Evolutionary conservation across 2,888 invertebrate genomes (phyloP).

Genomic region (Pandemis heparana): DNA sequence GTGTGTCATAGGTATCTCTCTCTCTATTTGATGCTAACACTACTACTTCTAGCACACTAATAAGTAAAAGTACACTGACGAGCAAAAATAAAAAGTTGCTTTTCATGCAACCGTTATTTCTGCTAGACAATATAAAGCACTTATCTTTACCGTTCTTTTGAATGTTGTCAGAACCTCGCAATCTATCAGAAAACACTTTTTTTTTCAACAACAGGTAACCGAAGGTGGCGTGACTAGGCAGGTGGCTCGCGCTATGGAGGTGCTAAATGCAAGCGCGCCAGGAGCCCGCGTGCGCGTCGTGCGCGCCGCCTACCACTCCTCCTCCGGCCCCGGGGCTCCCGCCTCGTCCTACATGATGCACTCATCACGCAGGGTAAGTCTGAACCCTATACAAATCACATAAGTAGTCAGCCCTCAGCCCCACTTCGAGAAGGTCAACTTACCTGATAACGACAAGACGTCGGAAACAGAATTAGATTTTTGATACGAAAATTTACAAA

Average conservation of each 20-base stretch:
- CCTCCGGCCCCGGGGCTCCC: conserved; percentile 74
- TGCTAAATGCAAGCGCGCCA: conserved; percentile 89
- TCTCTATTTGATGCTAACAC: no score
- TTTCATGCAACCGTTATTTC: no score
- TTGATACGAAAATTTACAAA: no score
- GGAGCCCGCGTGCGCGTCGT: conserved; percentile 90
- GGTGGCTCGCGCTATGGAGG: conserved; percentile 87
- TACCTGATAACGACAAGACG: not conserved
- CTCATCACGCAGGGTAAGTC: conserved; percentile 74
- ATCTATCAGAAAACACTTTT: not conserved
- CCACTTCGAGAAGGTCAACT: not conserved
- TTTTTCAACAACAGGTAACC: conserved; percentile 65
- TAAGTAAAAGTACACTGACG: no score
- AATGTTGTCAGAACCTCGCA: no score
- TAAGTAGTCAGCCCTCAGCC: not conserved
- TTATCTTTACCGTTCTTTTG: no score
- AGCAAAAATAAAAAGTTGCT: no score
- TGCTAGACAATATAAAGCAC: no score
- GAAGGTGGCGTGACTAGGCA: conserved; percentile 82
- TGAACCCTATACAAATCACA: not conserved
- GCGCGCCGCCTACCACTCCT: conserved; percentile 86
- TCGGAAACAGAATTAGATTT: no score
- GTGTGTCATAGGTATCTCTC: no score
- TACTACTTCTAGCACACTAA: no score
- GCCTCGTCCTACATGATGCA: conserved; percentile 78